A percentile compares a stretch with the other conserved stretches of the same genome.
Conservation (phyloP, 2,888 invertebrate genomes). For the Erebia ligea region DNA sequence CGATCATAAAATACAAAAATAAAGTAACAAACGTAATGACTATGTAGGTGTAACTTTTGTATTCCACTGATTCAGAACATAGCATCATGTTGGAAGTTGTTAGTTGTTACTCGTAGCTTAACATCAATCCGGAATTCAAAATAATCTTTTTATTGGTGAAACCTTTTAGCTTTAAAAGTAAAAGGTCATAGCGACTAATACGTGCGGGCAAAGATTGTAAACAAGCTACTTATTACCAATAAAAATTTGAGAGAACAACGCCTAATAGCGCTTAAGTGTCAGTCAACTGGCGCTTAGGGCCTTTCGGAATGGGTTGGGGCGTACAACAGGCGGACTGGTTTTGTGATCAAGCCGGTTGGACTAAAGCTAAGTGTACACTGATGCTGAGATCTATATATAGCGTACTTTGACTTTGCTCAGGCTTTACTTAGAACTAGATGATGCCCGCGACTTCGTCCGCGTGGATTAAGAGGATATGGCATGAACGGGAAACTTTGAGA, state of each 20-base stretch:
- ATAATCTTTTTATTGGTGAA: conserved; percentile 43
- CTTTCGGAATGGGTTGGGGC: conserved; percentile 55
- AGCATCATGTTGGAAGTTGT: conserved; percentile 3
- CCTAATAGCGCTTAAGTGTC: conserved; percentile 80
- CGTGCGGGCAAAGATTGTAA: conserved; percentile 58
- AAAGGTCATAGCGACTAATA: conserved; percentile 55
- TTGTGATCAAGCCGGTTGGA: conserved; percentile 71
- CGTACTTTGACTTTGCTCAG: too few relatives aligned
- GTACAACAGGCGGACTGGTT: conserved; percentile 59
- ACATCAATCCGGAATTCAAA: conserved; percentile 30
- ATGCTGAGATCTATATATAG: too few relatives aligned
- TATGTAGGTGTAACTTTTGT: conserved; percentile 19
- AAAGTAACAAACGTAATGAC: neutral
- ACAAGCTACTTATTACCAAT: conserved; percentile 75
- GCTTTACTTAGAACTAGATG: too few relatives aligned
- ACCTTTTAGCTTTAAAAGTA: conserved; percentile 46
- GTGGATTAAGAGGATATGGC: too few relatives aligned
- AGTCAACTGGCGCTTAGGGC: conserved; percentile 75
- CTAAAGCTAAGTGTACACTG: conserved; percentile 39
- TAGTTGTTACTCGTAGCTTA: neutral
- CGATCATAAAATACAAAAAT: conserved; percentile 15
- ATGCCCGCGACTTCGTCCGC: too few relatives aligned
- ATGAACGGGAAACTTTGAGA: too few relatives aligned
- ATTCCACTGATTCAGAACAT: conserved; percentile 9
- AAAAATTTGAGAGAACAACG: conserved; percentile 76